Conservation (phyloP, 1,140 invertebrate genomes). For the Arctopsyche grandis region DNA sequence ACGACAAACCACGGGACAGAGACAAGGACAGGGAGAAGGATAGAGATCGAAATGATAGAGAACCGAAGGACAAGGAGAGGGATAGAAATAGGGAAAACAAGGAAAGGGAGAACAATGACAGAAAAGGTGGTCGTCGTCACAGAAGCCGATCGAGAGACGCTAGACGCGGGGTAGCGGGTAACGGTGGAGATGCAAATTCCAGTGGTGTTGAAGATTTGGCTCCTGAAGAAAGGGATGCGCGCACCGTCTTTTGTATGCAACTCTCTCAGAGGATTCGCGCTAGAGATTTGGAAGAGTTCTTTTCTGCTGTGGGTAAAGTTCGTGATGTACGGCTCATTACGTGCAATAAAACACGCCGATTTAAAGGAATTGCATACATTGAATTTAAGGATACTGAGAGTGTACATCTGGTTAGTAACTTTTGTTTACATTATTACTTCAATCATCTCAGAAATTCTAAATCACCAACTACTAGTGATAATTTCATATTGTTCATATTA, state of each 20-base stretch:
- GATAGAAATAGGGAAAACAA: constrained; percentile 60
- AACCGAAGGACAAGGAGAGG: constrained; percentile 56
- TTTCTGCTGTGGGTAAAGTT: constrained; percentile 98
- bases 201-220: constrained; percentile 79
- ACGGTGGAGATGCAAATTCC: constrained; percentile 49
- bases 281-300: constrained; percentile 98
- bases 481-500: not conserved
- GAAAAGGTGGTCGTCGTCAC: constrained; percentile 59
- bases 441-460: not conserved
- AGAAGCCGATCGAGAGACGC: constrained; percentile 60
- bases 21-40: constrained; percentile 58
- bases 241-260: constrained; percentile 99
- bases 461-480: not conserved
- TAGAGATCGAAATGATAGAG: constrained; percentile 55
- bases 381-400: constrained; percentile 99
- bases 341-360: constrained; percentile 98
- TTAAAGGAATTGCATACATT: constrained; percentile 99
- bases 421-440: constrained; percentile 27
- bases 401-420: constrained; percentile 83
- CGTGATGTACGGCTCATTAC: constrained; percentile 98
- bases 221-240: constrained; percentile 96
- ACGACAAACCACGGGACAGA: constrained; percentile 58
- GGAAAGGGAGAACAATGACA: constrained; percentile 49
- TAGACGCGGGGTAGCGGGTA: constrained; percentile 57
- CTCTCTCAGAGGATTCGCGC: constrained; percentile 93